Base-by-base conservation (phyloP, 2,113 vertebrate species). In the Rhipidura dahli region DNA sequence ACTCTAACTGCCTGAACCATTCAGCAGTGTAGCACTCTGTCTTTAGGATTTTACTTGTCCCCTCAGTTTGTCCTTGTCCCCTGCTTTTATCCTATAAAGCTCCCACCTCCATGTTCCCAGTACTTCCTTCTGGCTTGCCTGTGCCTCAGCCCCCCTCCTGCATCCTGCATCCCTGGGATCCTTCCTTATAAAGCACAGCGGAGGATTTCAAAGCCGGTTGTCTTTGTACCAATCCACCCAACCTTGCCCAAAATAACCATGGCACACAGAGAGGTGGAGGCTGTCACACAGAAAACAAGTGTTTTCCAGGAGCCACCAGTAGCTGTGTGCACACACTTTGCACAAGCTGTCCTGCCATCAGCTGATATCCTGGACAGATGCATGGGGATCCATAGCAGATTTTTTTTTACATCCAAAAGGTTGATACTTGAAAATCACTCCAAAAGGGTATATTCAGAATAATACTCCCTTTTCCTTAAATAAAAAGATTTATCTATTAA, bases 101-200 rank as follows among this genome's bases (percentile, higher is more conserved):
- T 69, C 68, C 45, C 31, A 50, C 69, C 1, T 1, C 42, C 0
- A 0, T 3, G 1, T 60, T 80, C 45, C 45, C n/a, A 16, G 47
- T 2, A 1, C 50, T 91, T 51, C 18, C 37, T n/a, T 68, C 63
- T 83, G 6, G 0, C 33, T 77, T 72, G 45, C 45, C 64, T 19
- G 24, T 1, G 1, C 59, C 60, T 65, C 51, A 45, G 39, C 39
- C 56, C n/a, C 57, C 65, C 70, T 85, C 61, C 84, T 0, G n/a
- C 71, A 40, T 56, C 71, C 81, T 69, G 66, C 77, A 33, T 49
- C 80, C 37, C 81, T 89, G 81, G 10, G 16, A 65, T 65, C 64
- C 54, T 87, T 77, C 78, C 61, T 45, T 71, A 30, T 7, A n/a
- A 83, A 91, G 60, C 3, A 2, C 31, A 40, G 72, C 0, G 0